Conservation (phyloP, 1,140 invertebrate genomes). For the Tetragnatha versicolor region DNA sequence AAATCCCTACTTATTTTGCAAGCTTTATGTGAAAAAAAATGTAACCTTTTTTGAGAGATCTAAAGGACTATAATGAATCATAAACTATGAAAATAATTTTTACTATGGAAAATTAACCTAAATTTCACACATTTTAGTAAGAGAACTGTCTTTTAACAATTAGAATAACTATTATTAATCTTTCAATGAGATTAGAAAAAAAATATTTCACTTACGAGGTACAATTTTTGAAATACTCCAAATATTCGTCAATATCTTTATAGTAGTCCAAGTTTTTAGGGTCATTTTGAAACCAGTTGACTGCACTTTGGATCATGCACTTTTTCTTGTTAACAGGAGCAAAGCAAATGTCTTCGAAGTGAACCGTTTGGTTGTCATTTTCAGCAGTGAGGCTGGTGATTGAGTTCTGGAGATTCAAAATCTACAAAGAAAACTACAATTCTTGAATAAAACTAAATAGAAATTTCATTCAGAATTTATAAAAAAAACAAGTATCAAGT, state of each 20-base stretch:
- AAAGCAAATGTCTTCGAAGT: constrained; percentile 87
- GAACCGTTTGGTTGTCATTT: constrained; percentile 66
- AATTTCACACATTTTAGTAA: background rate
- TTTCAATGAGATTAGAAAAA: background rate
- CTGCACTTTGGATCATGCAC: constrained; percentile 88
- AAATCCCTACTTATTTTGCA: too few relatives aligned
- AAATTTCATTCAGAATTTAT: too few relatives aligned
- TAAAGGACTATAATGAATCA: too few relatives aligned
- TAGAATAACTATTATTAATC: background rate
- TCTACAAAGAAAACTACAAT: constrained; percentile 62
- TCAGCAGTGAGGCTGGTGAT: constrained; percentile 67
- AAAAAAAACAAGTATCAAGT: too few relatives aligned
- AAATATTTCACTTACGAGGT: constrained; percentile 61
- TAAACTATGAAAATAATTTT: too few relatives aligned
- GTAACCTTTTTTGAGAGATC: too few relatives aligned
- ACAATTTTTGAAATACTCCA: constrained; percentile 76
- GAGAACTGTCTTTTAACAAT: background rate
- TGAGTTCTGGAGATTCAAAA: constrained; percentile 78
- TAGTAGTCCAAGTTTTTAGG: constrained; percentile 69
- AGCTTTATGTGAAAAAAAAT: too few relatives aligned
- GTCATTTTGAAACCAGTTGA: constrained; percentile 88
- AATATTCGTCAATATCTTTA: constrained; percentile 67
- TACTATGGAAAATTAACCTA: background rate
- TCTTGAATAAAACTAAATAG: background rate
- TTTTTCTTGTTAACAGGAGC: constrained; percentile 78